Evolutionary conservation across 2,888 invertebrate genomes (phyloP), one percentile per base, ranked within the genome.

Genomic region (Diploptera punctata): DNA sequence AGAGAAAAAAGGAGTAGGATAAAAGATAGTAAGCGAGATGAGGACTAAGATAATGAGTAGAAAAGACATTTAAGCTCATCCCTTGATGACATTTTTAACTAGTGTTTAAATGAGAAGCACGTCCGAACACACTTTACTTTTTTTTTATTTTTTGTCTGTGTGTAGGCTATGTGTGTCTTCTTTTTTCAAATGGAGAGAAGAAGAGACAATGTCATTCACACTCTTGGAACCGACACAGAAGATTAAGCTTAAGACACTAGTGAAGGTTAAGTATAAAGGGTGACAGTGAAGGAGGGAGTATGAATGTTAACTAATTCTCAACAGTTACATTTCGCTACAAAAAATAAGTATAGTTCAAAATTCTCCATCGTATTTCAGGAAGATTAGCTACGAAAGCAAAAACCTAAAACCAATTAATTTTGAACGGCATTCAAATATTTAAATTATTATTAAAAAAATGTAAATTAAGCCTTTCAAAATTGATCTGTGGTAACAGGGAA

Each of bases 101-200:
- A 75, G 73, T 67, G 70, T 70, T 75, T 75, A 75, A 75, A 75
- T 75, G 73, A 73, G 73, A 71, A 70, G 71, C 75, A 75, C 75
- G 75, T 75, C 69, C 61, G 69, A 61, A 47, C 69, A 69, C 47
- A 47, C 47, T 69, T 69, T 69, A 69, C 44, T 69, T 68, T 68
- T 43, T 68, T 68, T 69, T 24, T 65, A 19, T 65, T 44, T n/a
- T n/a, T n/a, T n/a, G n/a, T n/a, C n/a, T n/a, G n/a, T n/a, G n/a
- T n/a, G n/a, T n/a, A n/a, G n/a, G n/a, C n/a, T 43, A 38, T 65
- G 65, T 65, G 65, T 38, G 19, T 65, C 16, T 31, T 29, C 31
- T 16, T 31, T 16, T 60, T 29, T 60, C 16, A 31, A 18, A 18
- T n/a, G 24, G 31, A 68, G 21, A 26, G 68, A 52, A 52, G 68